These are phyloP conservation scores for Myotis yumanensis DNA, from an alignment of 2,113 vertebrate genomes.

Conservation along the genomic window DNA sequence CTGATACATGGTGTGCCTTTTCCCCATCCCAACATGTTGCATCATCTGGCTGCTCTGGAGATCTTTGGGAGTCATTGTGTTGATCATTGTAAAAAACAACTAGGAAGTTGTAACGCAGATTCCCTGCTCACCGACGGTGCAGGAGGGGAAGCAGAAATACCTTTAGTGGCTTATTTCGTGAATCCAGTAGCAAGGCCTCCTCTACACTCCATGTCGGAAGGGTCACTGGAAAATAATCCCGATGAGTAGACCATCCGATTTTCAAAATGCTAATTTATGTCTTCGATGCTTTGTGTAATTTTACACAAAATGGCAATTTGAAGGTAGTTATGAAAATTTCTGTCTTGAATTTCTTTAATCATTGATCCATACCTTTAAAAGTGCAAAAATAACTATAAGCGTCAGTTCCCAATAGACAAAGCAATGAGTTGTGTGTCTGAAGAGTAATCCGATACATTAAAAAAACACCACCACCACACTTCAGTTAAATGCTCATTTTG, in stretches of 20 bases:
- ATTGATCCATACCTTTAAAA: background rate
- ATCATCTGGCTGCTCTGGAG: slow-evolving; percentile 36
- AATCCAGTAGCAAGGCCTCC: background rate
- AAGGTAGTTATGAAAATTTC: background rate
- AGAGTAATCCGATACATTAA: background rate
- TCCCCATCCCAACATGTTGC: background rate
- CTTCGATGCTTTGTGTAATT: background rate
- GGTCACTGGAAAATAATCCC: background rate
- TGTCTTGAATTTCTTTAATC: background rate
- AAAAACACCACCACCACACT: background rate
- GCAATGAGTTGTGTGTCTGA: background rate
- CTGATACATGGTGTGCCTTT: background rate
- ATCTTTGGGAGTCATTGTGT: background rate
- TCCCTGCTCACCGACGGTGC: background rate
- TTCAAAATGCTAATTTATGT: background rate
- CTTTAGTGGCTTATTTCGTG: background rate
- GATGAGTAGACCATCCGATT: background rate
- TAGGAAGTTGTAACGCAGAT: background rate
- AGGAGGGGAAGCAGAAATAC: background rate
- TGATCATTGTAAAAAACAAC: background rate
- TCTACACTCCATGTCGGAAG: background rate
- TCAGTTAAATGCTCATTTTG: background rate
- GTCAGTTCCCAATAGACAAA: background rate
- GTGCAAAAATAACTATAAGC: background rate
- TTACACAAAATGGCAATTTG: background rate